Evolutionary conservation across 35 echinoderm and acorn worm species (phyloP).

Genomic region (Lytechinus pictus): DNA sequence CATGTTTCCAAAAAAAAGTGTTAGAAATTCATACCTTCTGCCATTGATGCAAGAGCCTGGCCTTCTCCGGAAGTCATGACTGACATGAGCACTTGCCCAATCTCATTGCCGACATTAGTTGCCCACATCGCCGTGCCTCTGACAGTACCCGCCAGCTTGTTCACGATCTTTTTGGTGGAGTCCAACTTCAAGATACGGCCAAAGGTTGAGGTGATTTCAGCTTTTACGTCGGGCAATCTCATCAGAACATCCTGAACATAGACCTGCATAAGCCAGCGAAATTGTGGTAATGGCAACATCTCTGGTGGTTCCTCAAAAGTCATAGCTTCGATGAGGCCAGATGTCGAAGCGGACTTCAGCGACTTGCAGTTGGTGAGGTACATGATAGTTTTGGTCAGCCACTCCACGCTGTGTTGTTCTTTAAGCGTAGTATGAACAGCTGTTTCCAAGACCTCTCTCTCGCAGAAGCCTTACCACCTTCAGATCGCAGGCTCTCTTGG

Average conservation of each 20-base stretch:
- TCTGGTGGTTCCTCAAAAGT: conserved; percentile 56
- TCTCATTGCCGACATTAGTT: conserved; percentile 56
- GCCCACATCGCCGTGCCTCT: conserved; percentile 58
- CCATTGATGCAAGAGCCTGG: neutral
- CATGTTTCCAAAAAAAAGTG: too few species aligned
- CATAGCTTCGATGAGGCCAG: neutral
- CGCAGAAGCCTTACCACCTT: conserved; percentile 9
- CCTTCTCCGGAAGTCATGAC: conserved; percentile 63
- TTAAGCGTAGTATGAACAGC: neutral
- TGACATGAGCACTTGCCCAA: conserved; percentile 61
- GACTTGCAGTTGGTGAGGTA: conserved; percentile 51
- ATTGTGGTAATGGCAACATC: conserved; percentile 51
- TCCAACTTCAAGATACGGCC: conserved; percentile 61
- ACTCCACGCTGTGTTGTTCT: conserved; percentile 39
- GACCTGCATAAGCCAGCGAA: conserved; percentile 42
- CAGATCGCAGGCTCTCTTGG: conserved; percentile 24
- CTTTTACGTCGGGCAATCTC: conserved; percentile 52
- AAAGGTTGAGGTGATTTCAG: conserved; percentile 57
- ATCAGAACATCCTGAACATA: conserved; percentile 52
- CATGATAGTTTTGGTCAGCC: conserved; percentile 20
- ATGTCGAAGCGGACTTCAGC: neutral
- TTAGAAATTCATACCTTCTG: neutral
- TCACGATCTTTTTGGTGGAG: conserved; percentile 51
- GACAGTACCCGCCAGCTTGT: conserved; percentile 34
- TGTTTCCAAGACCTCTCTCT: conserved; percentile 50